These are phyloP conservation scores for Timandra comae DNA, from an alignment of 2,888 invertebrate genomes.

Conservation along the genomic window DNA sequence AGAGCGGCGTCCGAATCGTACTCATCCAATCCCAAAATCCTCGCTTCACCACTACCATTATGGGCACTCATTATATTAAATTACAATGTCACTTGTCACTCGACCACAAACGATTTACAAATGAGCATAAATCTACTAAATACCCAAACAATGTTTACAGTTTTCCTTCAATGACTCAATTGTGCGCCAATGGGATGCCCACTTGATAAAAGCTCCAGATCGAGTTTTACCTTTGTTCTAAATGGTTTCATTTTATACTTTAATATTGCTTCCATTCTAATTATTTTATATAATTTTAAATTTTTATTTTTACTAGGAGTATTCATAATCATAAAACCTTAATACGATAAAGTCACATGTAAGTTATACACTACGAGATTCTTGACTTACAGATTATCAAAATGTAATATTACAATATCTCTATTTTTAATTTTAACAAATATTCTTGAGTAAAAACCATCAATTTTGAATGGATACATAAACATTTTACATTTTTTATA, in stretches of 20 bases:
- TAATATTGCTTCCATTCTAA: constrained; percentile 17
- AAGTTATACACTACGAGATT: too few relatives aligned
- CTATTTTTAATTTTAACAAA: too few relatives aligned
- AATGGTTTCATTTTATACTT: constrained; percentile 1
- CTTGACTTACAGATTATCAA: too few relatives aligned
- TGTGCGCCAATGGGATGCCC: constrained; percentile 39
- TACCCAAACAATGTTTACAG: constrained; percentile 38
- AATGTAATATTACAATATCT: too few relatives aligned
- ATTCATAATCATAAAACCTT: too few relatives aligned
- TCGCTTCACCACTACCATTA: constrained; percentile 2
- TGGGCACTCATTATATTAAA: constrained; percentile 29
- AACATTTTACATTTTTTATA: constrained; percentile 7
- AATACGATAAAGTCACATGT: too few relatives aligned
- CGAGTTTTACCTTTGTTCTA: constrained; percentile 4
- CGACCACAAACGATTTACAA: constrained; percentile 42
- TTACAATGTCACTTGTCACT: constrained; percentile 14
- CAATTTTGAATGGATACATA: too few relatives aligned
- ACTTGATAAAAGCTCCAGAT: constrained; percentile 33
- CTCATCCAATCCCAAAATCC: constrained; percentile 33
- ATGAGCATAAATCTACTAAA: constrained; percentile 39
- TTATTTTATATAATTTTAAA: too few relatives aligned
- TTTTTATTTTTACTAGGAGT: too few relatives aligned
- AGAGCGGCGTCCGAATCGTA: constrained; percentile 42
- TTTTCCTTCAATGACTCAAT: constrained; percentile 61
- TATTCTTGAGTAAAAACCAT: too few relatives aligned